Percentiles rank a stretch among this genome's conserved stretches.
These are phyloP conservation scores for Camelus dromedarius DNA, from an alignment of 2,113 vertebrate species.

Conservation along the genomic window DNA sequence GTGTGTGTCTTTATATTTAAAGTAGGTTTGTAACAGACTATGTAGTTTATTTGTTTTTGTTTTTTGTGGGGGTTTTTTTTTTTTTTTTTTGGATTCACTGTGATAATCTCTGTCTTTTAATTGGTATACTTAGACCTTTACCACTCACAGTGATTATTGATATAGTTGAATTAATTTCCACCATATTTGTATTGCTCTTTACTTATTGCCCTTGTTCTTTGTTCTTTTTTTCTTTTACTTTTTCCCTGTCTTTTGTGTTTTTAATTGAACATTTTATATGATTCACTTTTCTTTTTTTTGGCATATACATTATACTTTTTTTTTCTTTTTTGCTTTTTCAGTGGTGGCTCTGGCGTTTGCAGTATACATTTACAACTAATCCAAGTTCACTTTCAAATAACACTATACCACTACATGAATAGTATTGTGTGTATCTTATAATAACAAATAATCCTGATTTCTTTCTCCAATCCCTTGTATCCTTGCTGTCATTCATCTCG, in stretches of 20 bases:
- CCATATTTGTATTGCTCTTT: neutral
- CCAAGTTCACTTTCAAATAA: neutral
- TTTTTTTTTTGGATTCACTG: neutral
- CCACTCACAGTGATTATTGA: neutral
- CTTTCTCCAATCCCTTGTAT: neutral
- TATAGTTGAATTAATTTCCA: neutral
- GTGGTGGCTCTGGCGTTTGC: neutral
- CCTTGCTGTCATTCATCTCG: neutral
- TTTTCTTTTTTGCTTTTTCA: neutral
- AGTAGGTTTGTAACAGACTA: neutral
- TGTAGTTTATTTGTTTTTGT: neutral
- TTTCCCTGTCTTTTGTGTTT: neutral
- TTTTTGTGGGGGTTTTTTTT: neutral
- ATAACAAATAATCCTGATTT: neutral
- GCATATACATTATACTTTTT: neutral
- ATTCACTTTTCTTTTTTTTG: neutral
- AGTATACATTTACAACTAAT: neutral
- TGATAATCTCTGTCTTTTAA: neutral
- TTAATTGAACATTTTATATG: neutral
- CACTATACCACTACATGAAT: neutral
- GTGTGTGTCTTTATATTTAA: constrained; percentile 17
- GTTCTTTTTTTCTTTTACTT: neutral
- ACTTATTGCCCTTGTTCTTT: neutral
- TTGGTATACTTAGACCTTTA: neutral
- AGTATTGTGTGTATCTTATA: neutral